phyloP scores from a whole-genome alignment of 2,797 vertebrate species.

The Lycodopsis pacificus region DNA sequence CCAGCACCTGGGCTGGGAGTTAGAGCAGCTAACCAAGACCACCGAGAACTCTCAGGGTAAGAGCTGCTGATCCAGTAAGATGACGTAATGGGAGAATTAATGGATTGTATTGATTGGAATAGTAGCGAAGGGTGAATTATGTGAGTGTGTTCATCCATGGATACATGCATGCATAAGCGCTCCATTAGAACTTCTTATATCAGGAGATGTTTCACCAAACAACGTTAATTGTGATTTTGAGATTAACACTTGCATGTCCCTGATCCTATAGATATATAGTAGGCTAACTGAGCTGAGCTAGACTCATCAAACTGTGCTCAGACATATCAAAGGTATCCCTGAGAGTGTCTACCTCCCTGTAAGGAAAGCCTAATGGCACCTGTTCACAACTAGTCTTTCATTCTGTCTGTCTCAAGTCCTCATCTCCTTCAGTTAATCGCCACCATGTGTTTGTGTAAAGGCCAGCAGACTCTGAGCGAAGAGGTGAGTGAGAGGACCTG shows the following conservation, averaged over 20 bases:
- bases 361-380: not conserved
- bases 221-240: not conserved
- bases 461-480: conserved; percentile 90
- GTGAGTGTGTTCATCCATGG: not conserved
- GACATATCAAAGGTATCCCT: not conserved
- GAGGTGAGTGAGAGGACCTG: conserved; percentile 92
- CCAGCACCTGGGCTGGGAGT: conserved; percentile 94
- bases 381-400: conserved; percentile 3
- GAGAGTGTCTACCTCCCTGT: not conserved
- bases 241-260: not conserved
- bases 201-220: not conserved
- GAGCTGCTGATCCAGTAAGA: conserved; percentile 15
- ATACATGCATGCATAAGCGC: not conserved
- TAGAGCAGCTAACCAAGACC: conserved; percentile 93
- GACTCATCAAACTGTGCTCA: not conserved
- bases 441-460: conserved; percentile 69
- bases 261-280: not conserved
- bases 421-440: not conserved
- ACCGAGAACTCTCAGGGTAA: conserved; percentile 89
- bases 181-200: not conserved
- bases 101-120: not conserved
- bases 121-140: not conserved
- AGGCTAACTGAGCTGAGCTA: not conserved
- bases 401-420: not conserved
- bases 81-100: not conserved